A percentile compares a stretch with the other conserved stretches of the same genome.
These are phyloP conservation scores for Oxycera nigricornis DNA, from an alignment of 2,888 invertebrate species.

Conservation along the genomic window DNA sequence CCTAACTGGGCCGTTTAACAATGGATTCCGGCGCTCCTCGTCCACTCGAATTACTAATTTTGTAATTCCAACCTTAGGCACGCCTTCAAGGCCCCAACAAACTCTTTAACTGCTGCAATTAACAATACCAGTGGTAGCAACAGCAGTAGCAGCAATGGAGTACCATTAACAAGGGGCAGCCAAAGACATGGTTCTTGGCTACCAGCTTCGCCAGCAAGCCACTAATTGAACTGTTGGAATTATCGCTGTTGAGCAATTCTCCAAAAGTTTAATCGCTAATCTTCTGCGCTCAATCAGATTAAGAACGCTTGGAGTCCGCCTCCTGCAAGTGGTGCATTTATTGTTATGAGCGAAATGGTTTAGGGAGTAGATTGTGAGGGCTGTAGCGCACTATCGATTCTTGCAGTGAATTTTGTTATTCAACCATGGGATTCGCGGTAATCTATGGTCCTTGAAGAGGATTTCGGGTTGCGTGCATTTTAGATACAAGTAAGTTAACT, in stretches of 20 bases:
- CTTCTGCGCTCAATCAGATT: conserved; percentile 15
- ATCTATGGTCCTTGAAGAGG: no score
- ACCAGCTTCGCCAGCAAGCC: neutral
- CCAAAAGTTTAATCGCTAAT: conserved; percentile 17
- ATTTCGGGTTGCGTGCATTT: no score
- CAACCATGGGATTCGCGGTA: no score
- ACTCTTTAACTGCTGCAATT: conserved; percentile 31
- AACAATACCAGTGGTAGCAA: no score
- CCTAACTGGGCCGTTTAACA: neutral
- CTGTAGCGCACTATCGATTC: neutral
- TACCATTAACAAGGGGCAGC: conserved; percentile 8
- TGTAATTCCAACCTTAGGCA: conserved; percentile 11
- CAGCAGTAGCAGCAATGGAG: neutral
- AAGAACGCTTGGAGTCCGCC: conserved; percentile 12
- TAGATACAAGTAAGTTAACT: no score
- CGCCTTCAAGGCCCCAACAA: neutral
- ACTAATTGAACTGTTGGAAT: conserved; percentile 27
- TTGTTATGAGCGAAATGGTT: neutral
- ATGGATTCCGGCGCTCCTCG: neutral
- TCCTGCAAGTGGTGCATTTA: neutral
- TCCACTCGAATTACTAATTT: conserved; percentile 23
- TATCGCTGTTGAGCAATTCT: conserved; percentile 1
- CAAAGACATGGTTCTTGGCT: neutral
- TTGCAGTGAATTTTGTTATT: no score
- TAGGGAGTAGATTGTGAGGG: neutral